phyloP scores from a whole-genome alignment of 2,888 invertebrate species.

The Alloplasta piceator region DNA sequence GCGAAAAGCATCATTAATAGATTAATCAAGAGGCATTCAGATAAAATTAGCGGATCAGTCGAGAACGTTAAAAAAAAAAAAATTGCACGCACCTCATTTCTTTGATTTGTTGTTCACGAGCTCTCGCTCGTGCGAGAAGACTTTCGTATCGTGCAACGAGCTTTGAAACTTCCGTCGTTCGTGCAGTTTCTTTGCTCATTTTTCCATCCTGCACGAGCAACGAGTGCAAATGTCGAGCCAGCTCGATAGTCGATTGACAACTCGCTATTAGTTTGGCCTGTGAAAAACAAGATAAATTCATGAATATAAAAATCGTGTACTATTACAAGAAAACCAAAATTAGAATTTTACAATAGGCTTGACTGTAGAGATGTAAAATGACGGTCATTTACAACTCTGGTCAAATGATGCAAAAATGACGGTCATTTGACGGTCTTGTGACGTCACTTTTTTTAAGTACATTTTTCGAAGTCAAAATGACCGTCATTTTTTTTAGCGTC shows the following conservation, averaged over 20 bases:
- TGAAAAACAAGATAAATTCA: conserved; percentile 22
- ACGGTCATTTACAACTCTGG: too few species aligned
- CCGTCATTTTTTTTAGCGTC: too few species aligned
- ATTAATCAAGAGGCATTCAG: too few species aligned
- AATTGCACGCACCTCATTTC: conserved; percentile 87
- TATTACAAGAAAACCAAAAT: too few species aligned
- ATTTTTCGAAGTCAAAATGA: too few species aligned
- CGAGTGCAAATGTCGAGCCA: conserved; percentile 91
- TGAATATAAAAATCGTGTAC: conserved; percentile 22
- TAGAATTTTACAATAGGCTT: too few species aligned
- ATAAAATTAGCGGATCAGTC: too few species aligned
- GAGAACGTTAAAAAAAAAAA: conserved; percentile 2
- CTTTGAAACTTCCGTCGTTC: conserved; percentile 87
- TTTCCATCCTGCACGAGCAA: conserved; percentile 90
- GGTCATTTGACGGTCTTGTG: too few species aligned
- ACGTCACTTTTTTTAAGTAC: too few species aligned
- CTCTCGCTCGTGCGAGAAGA: conserved; percentile 89
- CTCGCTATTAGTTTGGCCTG: conserved; percentile 90
- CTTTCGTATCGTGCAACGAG: conserved; percentile 88
- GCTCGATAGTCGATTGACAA: conserved; percentile 92
- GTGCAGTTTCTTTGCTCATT: conserved; percentile 87
- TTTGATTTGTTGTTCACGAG: conserved; percentile 90
- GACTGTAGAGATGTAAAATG: too few species aligned
- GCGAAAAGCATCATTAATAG: conserved; percentile 13
- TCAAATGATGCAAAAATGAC: too few species aligned